Conservation (phyloP, 2,113 vertebrate genomes). For the Mobula hypostoma region DNA sequence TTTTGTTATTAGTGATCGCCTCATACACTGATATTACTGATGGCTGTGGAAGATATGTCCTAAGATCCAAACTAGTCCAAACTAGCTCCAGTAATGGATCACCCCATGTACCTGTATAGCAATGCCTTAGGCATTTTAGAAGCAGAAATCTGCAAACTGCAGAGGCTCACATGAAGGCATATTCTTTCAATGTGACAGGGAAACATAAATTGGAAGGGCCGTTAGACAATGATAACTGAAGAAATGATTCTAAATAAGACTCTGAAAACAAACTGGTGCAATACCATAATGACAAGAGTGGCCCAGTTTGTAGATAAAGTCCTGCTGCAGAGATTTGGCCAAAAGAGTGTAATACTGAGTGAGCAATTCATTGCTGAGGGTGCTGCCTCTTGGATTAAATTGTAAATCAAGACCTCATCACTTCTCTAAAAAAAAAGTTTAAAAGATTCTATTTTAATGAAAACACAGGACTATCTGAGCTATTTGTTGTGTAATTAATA, state of each 20-base stretch:
- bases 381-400: too few relatives aligned
- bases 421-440: too few relatives aligned
- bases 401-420: too few relatives aligned
- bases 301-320: too few relatives aligned
- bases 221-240: background rate
- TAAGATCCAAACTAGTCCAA: background rate
- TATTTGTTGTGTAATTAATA: too few relatives aligned
- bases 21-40: background rate
- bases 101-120: background rate
- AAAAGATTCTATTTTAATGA: too few relatives aligned
- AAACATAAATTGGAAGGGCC: background rate
- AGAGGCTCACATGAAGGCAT: background rate
- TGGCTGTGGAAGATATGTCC: background rate
- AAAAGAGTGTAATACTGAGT: too few relatives aligned
- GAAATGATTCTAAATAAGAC: background rate
- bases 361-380: too few relatives aligned
- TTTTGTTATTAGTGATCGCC: background rate
- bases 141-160: background rate
- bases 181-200: background rate
- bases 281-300: too few relatives aligned
- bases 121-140: background rate
- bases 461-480: too few relatives aligned
- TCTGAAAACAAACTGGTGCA: background rate
- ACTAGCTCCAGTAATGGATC: background rate
- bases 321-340: too few relatives aligned